A percentile compares a stretch with the other conserved stretches of the same genome.
Evolutionary conservation across 2,113 vertebrate species (phyloP).

Genomic region (Rattus norvegicus): DNA sequence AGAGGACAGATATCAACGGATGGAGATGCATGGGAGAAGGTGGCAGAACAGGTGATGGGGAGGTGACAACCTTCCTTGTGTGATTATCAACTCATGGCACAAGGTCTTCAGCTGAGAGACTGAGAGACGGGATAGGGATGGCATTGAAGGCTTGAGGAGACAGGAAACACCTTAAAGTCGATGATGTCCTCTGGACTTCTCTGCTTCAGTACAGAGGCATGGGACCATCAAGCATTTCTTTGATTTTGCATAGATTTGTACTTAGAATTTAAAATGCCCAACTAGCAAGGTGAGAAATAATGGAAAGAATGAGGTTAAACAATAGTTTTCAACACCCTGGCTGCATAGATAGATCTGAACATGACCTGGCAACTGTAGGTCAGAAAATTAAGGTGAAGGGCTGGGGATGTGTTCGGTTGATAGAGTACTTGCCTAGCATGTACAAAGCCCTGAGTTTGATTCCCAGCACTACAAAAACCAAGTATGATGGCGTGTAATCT

Average conservation of each 20-base stretch:
- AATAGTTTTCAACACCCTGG: not conserved
- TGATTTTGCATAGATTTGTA: not conserved
- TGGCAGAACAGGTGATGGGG: not conserved
- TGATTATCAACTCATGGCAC: not conserved
- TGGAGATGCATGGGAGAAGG: not conserved
- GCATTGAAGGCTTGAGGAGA: slow-evolving; percentile 37
- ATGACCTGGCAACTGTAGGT: not conserved
- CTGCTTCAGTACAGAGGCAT: not conserved
- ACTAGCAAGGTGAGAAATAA: not conserved
- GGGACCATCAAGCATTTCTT: not conserved
- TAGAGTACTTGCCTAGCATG: not conserved
- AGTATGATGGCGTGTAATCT: not conserved
- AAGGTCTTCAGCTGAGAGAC: slow-evolving; percentile 8
- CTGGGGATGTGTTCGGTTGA: no score
- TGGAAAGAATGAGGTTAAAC: not conserved
- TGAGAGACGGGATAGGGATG: not conserved
- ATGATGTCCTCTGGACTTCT: not conserved
- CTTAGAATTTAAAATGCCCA: slow-evolving; percentile 31
- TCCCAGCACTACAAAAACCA: not conserved
- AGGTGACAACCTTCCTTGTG: not conserved
- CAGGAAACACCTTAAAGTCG: not conserved
- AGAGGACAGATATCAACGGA: not conserved
- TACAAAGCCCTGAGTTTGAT: not conserved
- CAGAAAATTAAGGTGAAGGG: not conserved
- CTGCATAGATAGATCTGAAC: not conserved